Conservation (phyloP, 2,113 vertebrate genomes). For the Corythornis madagascariensis region DNA sequence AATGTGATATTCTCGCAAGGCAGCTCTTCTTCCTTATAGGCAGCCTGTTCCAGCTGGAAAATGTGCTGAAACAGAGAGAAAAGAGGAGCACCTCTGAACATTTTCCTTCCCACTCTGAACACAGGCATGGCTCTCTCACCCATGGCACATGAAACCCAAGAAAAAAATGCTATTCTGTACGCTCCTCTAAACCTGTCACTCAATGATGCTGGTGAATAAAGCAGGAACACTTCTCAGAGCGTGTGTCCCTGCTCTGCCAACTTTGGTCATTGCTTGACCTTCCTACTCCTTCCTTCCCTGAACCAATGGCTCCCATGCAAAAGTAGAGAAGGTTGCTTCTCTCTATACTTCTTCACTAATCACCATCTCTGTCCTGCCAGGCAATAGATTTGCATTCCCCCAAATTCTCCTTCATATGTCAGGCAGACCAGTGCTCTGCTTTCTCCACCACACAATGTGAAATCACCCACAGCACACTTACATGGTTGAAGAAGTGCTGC, state of each 20-base stretch:
- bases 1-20: slow-evolving; percentile 74
- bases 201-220: neutral
- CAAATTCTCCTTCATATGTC: neutral
- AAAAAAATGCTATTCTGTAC: neutral
- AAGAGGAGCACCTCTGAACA: neutral
- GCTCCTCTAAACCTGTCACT: neutral
- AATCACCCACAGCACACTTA: slow-evolving; percentile 46
- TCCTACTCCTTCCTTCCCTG: neutral
- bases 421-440: neutral
- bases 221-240: neutral
- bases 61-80: slow-evolving; percentile 73
- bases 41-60: slow-evolving; percentile 78
- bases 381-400: neutral
- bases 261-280: neutral
- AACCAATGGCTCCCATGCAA: neutral
- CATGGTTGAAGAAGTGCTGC: slow-evolving; percentile 82
- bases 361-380: neutral
- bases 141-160: neutral
- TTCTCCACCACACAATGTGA: neutral
- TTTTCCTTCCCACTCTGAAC: neutral
- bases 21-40: slow-evolving; percentile 76
- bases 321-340: neutral
- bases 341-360: neutral
- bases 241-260: neutral
- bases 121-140: neutral